Evolutionary conservation across 2,113 vertebrate species (phyloP).

Genomic region (Azemiops feae): DNA sequence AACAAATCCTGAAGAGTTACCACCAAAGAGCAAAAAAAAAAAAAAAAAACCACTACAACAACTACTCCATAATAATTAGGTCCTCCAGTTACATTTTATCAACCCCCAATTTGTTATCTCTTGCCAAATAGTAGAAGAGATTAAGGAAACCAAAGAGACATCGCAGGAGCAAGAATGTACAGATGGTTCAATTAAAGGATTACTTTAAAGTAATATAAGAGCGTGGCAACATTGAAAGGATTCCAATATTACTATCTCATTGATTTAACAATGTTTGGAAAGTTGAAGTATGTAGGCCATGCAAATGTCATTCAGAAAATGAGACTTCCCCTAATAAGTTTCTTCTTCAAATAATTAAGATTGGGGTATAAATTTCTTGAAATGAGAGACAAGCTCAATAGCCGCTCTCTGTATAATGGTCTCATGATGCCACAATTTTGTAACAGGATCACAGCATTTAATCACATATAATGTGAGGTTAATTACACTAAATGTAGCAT

Average conservation of each 20-base stretch:
- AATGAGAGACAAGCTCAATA: not conserved
- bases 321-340: not conserved
- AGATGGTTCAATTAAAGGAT: not conserved
- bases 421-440: not conserved
- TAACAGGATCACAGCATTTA: slow-evolving; percentile 6
- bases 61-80: not conserved
- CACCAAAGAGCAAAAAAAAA: rapidly evolving
- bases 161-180: not conserved
- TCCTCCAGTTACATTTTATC: not conserved
- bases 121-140: not conserved
- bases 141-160: not conserved
- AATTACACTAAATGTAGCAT: slow-evolving; percentile 16
- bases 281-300: not conserved
- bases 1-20: slow-evolving; percentile 5
- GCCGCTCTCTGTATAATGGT: not conserved
- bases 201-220: not conserved
- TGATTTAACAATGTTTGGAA: not conserved
- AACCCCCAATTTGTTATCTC: not conserved
- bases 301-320: not conserved
- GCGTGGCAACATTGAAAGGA: not conserved
- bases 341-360: slow-evolving; percentile 7
- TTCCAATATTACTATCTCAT: not conserved
- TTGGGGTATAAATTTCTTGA: not conserved
- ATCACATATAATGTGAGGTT: slow-evolving; percentile 16
- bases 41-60: not conserved